Percentiles rank a stretch among this genome's conserved stretches.
These are phyloP conservation scores for Acropora yongei DNA, from an alignment of 64 coral and sea anemone species.

Conservation along the genomic window DNA sequence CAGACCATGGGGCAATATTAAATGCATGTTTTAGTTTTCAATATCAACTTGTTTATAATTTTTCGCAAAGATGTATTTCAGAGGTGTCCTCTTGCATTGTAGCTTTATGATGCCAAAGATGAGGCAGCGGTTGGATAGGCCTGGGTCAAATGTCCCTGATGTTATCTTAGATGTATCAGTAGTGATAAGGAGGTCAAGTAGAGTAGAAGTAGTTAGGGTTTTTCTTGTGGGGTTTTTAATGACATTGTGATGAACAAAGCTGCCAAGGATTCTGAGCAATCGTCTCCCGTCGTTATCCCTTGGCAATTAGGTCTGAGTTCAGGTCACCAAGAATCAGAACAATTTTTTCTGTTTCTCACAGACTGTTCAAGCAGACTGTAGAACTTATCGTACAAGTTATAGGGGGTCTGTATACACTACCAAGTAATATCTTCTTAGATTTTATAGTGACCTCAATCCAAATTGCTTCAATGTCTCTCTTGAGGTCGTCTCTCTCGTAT, in stretches of 20 bases:
- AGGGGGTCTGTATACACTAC: slow-evolving; percentile 68
- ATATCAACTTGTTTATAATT: slow-evolving; percentile 57
- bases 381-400: slow-evolving; percentile 73
- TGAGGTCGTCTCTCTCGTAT: slow-evolving; percentile 62
- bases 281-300: slow-evolving; percentile 55
- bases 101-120: slow-evolving; percentile 46
- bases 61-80: slow-evolving; percentile 46
- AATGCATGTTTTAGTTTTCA: slow-evolving; percentile 49
- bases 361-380: slow-evolving; percentile 53
- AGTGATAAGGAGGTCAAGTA: slow-evolving; percentile 42
- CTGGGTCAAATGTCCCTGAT: slow-evolving; percentile 56
- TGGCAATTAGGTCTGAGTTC: slow-evolving; percentile 69
- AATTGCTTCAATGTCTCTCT: slow-evolving; percentile 67
- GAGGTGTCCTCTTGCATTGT: neutral
- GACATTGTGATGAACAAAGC: slow-evolving; percentile 52
- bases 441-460: neutral
- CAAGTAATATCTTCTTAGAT: slow-evolving; percentile 71
- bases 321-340: slow-evolving; percentile 66
- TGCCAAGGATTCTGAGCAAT: slow-evolving; percentile 52
- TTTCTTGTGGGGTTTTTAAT: slow-evolving; percentile 45
- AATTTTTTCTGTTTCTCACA: slow-evolving; percentile 61
- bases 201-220: slow-evolving; percentile 24
- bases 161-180: slow-evolving; percentile 39
- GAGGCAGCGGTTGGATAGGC: slow-evolving; percentile 26
- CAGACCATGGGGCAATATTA: slow-evolving; percentile 51